A percentile compares a stretch with the other conserved stretches of the same genome.
These are phyloP conservation scores for Corynorhinus townsendii DNA, from an alignment of 2,113 vertebrate species.

Conservation along the genomic window DNA sequence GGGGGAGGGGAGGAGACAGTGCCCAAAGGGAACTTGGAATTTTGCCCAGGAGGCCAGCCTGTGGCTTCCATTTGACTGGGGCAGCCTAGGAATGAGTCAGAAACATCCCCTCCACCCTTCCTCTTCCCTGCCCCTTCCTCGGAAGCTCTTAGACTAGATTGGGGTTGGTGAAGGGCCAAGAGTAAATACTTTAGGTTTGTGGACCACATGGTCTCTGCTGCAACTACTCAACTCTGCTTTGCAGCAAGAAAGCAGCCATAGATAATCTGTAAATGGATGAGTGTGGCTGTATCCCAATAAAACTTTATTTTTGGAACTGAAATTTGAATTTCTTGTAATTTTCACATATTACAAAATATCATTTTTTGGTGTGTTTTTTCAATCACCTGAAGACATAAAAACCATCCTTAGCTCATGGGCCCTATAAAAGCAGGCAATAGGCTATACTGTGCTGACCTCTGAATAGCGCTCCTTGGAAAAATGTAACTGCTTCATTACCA, in stretches of 20 bases:
- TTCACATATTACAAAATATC: background rate
- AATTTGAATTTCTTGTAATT: conserved; percentile 35
- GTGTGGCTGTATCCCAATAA: background rate
- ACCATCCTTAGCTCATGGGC: background rate
- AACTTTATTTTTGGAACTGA: background rate
- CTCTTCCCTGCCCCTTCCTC: conserved; percentile 28
- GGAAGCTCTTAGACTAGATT: conserved; percentile 15
- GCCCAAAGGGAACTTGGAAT: conserved; percentile 63
- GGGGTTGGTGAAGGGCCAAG: background rate
- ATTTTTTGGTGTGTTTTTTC: background rate
- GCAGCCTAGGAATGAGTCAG: conserved; percentile 9
- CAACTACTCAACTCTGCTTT: background rate
- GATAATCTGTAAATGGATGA: background rate
- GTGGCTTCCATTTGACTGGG: conserved; percentile 41
- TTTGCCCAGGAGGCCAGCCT: conserved; percentile 54
- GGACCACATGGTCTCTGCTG: background rate
- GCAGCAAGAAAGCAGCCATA: background rate
- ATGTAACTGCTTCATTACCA: background rate
- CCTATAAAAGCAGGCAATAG: background rate
- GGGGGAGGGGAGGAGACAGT: conserved; percentile 70
- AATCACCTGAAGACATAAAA: conserved; percentile 33
- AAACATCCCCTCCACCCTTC: conserved; percentile 59
- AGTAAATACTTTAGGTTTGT: background rate
- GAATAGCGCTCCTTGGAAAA: background rate
- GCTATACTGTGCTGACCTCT: conserved; percentile 4